Evolutionary conservation across 1,140 invertebrate genomes (phyloP), one percentile per base, ranked within the genome.

Genomic region (Mamestra configurata): DNA sequence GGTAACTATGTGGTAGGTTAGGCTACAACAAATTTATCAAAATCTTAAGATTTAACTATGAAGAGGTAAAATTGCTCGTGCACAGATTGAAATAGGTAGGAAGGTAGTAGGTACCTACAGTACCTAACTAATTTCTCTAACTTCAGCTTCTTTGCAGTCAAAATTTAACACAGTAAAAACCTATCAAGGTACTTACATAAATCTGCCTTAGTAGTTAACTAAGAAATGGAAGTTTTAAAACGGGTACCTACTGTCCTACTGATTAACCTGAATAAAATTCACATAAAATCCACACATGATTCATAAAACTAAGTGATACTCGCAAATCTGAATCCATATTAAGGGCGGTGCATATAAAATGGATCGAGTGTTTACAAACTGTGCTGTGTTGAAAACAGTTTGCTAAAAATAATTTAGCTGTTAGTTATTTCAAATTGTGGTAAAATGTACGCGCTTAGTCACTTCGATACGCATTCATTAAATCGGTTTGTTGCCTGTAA

Each of bases 331-430:
- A 27, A 49, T 68, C 11, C 40, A 49, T 22, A 46, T 68, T 68
- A 68, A 27, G 66, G 59, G 59, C 18, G 20, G 22, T 49, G 64
- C 64, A 49, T 49, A 24, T 27, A 46, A 43, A 49, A 46, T 27
- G 64, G 24, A 68, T 68, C 20, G 10, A 68, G 22, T 53, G 49
- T 59, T 75, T 75, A 75, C 72, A 24, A 40, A 68, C 37, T 43
- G 4, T 55, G 15, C 27, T 43, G 64, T 24, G 11, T 68, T 40
- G 64, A 46, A 68, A 68, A 68, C 40, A 68, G 40, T 24, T 68
- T 61, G 57, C 31, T 46, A 13, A 49, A 68, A 68, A 46, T 68
- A 46, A 49, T 68, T 40, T 24, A 15, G 35, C 4, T 49, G 31
- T 27, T 24, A 13, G n/a, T 35, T 59, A 31, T 59, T 53, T 53